phyloP scores from a whole-genome alignment of 2,888 invertebrate species.

The Lordiphosa andalusiaca region DNA sequence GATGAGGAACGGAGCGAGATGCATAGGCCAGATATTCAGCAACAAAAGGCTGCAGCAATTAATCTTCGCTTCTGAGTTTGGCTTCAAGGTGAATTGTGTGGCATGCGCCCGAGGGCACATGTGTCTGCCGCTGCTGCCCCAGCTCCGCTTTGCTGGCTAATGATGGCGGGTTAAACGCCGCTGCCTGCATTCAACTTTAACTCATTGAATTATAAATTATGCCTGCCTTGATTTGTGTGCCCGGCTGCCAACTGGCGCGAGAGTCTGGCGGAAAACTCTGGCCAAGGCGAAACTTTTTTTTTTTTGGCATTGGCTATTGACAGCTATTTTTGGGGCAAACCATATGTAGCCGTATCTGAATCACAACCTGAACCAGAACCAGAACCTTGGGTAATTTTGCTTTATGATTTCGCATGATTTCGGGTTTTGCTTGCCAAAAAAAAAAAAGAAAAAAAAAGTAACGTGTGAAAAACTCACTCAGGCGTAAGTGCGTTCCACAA shows the following conservation, averaged over 20 bases:
- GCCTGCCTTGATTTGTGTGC: constrained; percentile 32
- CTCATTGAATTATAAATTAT: constrained; percentile 74
- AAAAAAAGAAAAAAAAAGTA: constrained; percentile 5
- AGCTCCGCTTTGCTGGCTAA: constrained; percentile 13
- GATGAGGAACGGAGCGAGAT: constrained; percentile 8
- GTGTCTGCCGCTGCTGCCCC: constrained; percentile 18
- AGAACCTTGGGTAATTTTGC: constrained; percentile 65
- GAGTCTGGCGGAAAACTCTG: constrained; percentile 34
- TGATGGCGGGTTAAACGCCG: constrained; percentile 45
- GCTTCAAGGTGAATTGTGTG: constrained; percentile 74
- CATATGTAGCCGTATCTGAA: constrained; percentile 37
- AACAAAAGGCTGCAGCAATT: constrained; percentile 74
- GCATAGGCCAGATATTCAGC: constrained; percentile 48
- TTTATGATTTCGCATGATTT: constrained; percentile 49
- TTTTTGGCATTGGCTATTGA: constrained; percentile 66
- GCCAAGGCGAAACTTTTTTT: constrained; percentile 54
- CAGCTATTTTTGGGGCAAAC: constrained; percentile 53
- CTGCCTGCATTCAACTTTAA: constrained; percentile 69
- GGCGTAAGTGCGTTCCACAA: constrained; percentile 62
- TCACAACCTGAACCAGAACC: constrained; percentile 24
- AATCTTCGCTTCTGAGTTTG: constrained; percentile 72
- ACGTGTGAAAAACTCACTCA: constrained; percentile 70
- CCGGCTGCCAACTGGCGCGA: constrained; percentile 17
- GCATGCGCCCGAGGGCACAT: constrained; percentile 65
- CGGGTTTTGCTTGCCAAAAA: constrained; percentile 4